phyloP scores from a whole-genome alignment of 2,888 invertebrate genomes.

The Clanis bilineata region DNA sequence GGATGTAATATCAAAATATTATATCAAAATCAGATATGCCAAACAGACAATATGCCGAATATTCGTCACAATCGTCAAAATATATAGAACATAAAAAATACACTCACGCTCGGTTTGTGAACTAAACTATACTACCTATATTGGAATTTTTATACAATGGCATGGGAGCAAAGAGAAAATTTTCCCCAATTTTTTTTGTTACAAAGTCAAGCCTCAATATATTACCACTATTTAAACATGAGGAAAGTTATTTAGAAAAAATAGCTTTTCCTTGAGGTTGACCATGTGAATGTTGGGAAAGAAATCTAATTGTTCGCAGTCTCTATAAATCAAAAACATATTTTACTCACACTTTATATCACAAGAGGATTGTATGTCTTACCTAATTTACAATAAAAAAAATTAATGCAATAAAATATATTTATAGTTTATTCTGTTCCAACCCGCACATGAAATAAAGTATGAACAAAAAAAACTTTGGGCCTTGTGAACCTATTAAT shows the following conservation, averaged over 20 bases:
- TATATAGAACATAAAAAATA: slow-evolving; percentile 5
- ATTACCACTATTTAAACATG: not conserved
- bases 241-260: not conserved
- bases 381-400: too few species aligned
- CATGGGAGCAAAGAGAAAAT: not conserved
- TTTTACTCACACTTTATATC: not conserved
- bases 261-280: not conserved
- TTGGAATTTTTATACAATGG: slow-evolving; percentile 10
- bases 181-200: not conserved
- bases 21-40: not conserved
- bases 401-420: too few species aligned
- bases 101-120: not conserved
- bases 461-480: not conserved
- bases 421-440: too few species aligned
- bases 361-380: not conserved
- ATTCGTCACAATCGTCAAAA: not conserved
- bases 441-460: not conserved
- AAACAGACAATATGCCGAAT: not conserved
- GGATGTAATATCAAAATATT: too few species aligned
- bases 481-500: not conserved
- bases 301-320: slow-evolving; percentile 1
- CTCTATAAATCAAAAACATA: slow-evolving; percentile 2
- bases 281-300: not conserved
- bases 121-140: slow-evolving; percentile 11
- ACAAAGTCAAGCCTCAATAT: not conserved